These are phyloP conservation scores for Metopia argyrocephala DNA, from an alignment of 2,888 invertebrate genomes.

Conservation along the genomic window DNA sequence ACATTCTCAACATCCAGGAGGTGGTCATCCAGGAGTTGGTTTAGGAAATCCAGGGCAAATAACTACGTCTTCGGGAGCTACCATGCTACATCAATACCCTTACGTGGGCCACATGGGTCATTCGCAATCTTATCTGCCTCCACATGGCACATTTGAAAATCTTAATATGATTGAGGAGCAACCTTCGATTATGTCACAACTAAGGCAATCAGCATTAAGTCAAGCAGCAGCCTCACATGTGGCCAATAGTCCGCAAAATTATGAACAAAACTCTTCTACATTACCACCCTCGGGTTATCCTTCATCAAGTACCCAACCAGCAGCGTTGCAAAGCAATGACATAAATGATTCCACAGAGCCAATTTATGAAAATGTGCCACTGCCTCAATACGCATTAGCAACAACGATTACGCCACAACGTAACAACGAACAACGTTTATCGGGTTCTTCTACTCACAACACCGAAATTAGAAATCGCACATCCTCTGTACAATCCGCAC, in stretches of 20 bases:
- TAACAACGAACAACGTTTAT: conserved; percentile 67
- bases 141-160: conserved; percentile 87
- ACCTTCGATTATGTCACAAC: conserved; percentile 76
- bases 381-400: conserved; percentile 79
- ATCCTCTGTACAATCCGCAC: conserved; percentile 86
- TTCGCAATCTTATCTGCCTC: conserved; percentile 78
- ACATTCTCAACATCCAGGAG: conserved; percentile 74
- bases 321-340: conserved; percentile 76
- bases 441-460: conserved; percentile 66
- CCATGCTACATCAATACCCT: conserved; percentile 73
- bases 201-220: conserved; percentile 73
- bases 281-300: conserved; percentile 79
- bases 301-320: conserved; percentile 79
- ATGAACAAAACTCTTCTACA: conserved; percentile 72
- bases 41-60: conserved; percentile 57
- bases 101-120: conserved; percentile 75
- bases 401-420: conserved; percentile 68
- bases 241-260: conserved; percentile 50
- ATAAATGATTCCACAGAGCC: conserved; percentile 84
- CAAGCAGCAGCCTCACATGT: conserved; percentile 69
- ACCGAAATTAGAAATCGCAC: conserved; percentile 79
- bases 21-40: conserved; percentile 59
- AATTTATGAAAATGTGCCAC: conserved; percentile 89
- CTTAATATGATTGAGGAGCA: conserved; percentile 81
- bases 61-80: conserved; percentile 81